These are phyloP conservation scores for Rhinolophus sinicus DNA, from an alignment of 2,113 vertebrate species.

Conservation along the genomic window DNA sequence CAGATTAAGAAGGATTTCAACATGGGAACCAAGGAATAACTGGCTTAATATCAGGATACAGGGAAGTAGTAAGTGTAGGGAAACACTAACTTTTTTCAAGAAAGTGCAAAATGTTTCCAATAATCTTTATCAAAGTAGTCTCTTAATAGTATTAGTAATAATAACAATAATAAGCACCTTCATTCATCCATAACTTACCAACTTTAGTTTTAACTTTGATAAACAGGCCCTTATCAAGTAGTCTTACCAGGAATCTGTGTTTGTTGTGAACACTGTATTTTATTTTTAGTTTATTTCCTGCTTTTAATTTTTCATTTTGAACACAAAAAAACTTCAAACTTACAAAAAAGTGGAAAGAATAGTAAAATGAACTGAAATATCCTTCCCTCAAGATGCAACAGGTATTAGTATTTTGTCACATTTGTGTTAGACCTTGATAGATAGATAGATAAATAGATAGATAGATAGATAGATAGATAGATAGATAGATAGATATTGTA, in stretches of 20 bases:
- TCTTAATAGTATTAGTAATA: not conserved
- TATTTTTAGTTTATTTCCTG: not conserved
- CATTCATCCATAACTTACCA: not conserved
- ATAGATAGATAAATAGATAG: not conserved
- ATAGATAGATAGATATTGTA: not conserved
- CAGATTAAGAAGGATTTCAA: not conserved
- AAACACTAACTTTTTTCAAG: not conserved
- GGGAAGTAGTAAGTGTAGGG: not conserved
- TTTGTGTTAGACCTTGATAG: not conserved
- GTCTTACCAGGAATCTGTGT: not conserved
- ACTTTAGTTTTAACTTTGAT: conserved; percentile 1
- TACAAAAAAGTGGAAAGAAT: not conserved
- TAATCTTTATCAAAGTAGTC: not conserved
- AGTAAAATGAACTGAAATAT: conserved; percentile 16
- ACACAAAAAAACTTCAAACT: not conserved
- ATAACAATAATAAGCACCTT: not conserved
- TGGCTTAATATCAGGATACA: not conserved
- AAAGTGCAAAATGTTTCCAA: not conserved
- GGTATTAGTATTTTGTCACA: not conserved
- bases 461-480: not conserved
- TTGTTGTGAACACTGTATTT: not conserved
- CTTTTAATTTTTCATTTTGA: not conserved
- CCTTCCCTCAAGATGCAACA: not conserved
- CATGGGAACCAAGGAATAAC: not conserved
- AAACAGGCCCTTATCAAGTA: not conserved